Evolutionary conservation across 2,888 invertebrate species (phyloP).

Genomic region (Eupithecia vulgata): DNA sequence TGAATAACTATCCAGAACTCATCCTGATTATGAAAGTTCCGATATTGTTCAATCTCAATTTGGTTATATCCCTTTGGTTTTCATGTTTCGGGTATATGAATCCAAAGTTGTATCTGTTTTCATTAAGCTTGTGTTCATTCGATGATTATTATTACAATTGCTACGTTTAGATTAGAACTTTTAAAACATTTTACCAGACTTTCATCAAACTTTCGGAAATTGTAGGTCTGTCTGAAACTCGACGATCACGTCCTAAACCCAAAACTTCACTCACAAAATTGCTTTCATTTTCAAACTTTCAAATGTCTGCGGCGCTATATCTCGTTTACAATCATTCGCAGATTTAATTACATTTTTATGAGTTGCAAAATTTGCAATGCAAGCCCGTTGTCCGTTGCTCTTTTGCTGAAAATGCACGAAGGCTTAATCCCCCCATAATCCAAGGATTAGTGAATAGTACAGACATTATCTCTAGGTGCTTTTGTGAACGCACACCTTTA

Average conservation of each 20-base stretch:
- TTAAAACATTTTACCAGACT: not conserved
- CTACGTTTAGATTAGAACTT: not conserved
- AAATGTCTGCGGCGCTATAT: slow-evolving; percentile 9
- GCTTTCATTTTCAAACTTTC: slow-evolving; percentile 17
- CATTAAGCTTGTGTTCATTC: not conserved
- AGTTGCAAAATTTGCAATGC: slow-evolving; percentile 5
- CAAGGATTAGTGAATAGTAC: not conserved
- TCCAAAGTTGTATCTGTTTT: not conserved
- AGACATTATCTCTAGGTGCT: not conserved
- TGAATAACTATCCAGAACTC: slow-evolving; percentile 3
- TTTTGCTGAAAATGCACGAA: not conserved
- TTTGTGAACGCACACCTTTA: slow-evolving; percentile 2
- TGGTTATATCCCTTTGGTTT: not conserved
- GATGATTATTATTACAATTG: not conserved
- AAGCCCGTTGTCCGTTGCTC: not conserved
- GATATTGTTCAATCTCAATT: slow-evolving; percentile 13
- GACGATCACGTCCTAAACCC: slow-evolving; percentile 17
- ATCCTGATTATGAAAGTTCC: slow-evolving; percentile 10
- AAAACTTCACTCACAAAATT: slow-evolving; percentile 18
- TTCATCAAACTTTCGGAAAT: slow-evolving; percentile 14
- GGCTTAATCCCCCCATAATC: not conserved
- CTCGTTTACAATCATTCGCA: slow-evolving; percentile 14
- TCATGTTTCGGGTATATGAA: slow-evolving; percentile 1
- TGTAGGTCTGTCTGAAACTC: slow-evolving; percentile 19
- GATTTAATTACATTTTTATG: not conserved